Base-by-base conservation (phyloP, 2,888 invertebrate species). In the Diplolepis rosae region DNA sequence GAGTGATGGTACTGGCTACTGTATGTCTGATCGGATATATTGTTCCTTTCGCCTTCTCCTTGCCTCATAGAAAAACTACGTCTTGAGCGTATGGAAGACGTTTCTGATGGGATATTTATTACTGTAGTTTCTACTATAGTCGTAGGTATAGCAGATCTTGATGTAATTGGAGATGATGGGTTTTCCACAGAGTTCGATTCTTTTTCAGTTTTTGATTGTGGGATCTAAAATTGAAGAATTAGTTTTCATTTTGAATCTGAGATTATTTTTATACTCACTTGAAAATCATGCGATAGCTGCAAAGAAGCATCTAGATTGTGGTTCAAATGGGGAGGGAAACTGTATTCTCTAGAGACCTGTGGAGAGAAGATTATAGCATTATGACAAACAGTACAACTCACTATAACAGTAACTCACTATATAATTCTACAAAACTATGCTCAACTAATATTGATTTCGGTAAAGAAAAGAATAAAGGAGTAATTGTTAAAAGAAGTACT, bases 21-120 rank as follows among this genome's bases (percentile, higher is more conserved):
- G 1, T 66, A 71, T 22, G n/a, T n/a, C n/a, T 56, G 83, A 70
- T 71, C 73, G 42, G 67, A 22, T 68, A 77, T 71, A 73, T 75
- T 69, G 81, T 72, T 76, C 74, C 24, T 68, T 70, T 66, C 65
- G 88, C 80, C 30, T 86, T 80, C 74, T 9, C 86, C 83, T 56
- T 73, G 77, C 51, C 83, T 82, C 65, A 80, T 69, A 1, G 83
- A 81, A 9, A 80, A 79, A 42, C 78, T 82, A 32, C 82, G 77
- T 45, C 80, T 78, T 1, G 83, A 85, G 15, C 80, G 83, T 24
- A 82, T 77, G 1, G 85, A 86, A 2, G 84, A 83, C 1, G 85
- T 79, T 39, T 87, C 87, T 3, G 84, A 83, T 2, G 83, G 83
- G 24, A 85, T 79, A 68, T 76, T 83, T 27, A 84, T 81, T 7